Base-by-base conservation (phyloP, 64 coral and sea anemone genomes). In the Astreopora myriophthalma region DNA sequence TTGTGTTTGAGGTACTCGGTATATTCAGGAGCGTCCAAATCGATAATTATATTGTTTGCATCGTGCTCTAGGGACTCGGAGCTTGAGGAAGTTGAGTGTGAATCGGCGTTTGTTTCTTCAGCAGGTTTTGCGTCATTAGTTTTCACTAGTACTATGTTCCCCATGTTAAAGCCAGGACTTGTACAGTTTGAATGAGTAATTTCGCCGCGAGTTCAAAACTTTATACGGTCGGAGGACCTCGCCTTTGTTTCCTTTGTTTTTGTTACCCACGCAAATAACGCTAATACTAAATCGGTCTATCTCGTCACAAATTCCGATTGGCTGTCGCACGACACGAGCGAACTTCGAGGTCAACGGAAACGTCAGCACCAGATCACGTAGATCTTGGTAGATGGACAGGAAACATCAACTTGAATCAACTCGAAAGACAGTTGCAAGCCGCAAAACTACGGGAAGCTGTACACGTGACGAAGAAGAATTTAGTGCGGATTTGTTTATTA, bases 11-110 rank as follows among this genome's bases (percentile, higher is more conserved):
- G 79, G 34, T 82, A 82, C 57, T 82, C 79, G 6, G 3, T 19
- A 22, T 82, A 82, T 13, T 82, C 79, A 10, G 79, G 79, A 6
- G 79, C 79, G 12, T 82, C 79, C 32, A 82, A 62, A 82, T 82
- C 79, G 9, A 82, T 82, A n/a, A 82, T 37, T 17, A 37, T 36
- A 23, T 64, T 55, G 31, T 34, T 55, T 24, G 33, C 79, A 1
- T n/a, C 13, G 22, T 6, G 34, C 19, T 62, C 20, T 22, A 73
- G 16, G 1, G 70, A 73, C 8, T 73, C 70, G 0, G 24, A 64
- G 3, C 12, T 16, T 14, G 51, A 55, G 10, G 51, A 19, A 4
- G 68, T 33, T 25, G 79, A 24, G 52, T 64, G 14, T 5, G 79
- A 62, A 63, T 37, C 55, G 29, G 32, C 37, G 10, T 19, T 36